Conservation (phyloP, 2,113 vertebrate species). For the Crotalus viridis region DNA sequence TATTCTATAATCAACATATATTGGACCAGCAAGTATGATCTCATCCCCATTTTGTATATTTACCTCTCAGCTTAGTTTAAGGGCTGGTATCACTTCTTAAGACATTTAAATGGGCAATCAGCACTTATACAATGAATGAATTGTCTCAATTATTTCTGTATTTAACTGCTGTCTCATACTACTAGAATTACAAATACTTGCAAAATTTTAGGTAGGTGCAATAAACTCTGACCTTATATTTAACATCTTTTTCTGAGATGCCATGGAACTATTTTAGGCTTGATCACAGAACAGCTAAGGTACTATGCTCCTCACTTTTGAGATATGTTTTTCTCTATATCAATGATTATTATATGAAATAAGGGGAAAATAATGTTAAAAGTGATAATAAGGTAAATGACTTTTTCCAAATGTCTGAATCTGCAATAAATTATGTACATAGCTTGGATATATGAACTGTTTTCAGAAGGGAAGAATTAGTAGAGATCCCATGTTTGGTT, state of each 20-base stretch:
- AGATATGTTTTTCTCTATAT: not conserved
- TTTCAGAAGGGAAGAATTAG: not conserved
- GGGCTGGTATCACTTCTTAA: not conserved
- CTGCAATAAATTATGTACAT: not conserved
- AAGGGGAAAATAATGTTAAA: not conserved
- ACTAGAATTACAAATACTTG: not conserved
- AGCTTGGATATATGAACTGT: not conserved
- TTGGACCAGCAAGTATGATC: not conserved
- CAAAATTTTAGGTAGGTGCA: not conserved
- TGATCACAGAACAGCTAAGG: not conserved
- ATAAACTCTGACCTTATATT: not conserved
- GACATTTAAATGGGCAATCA: not conserved
- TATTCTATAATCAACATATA: not conserved
- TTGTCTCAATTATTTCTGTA: not conserved
- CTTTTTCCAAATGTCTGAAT: not conserved
- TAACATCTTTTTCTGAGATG: not conserved
- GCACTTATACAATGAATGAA: not conserved
- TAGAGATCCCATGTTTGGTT: not conserved
- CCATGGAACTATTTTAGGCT: not conserved
- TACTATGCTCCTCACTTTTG: not conserved
- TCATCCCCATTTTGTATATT: not conserved
- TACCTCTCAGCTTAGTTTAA: not conserved
- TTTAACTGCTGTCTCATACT: not conserved
- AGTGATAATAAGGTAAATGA: not conserved
- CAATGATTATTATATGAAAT: not conserved